Base-by-base conservation (phyloP, 2,113 vertebrate species). In the Scolopax mira region DNA sequence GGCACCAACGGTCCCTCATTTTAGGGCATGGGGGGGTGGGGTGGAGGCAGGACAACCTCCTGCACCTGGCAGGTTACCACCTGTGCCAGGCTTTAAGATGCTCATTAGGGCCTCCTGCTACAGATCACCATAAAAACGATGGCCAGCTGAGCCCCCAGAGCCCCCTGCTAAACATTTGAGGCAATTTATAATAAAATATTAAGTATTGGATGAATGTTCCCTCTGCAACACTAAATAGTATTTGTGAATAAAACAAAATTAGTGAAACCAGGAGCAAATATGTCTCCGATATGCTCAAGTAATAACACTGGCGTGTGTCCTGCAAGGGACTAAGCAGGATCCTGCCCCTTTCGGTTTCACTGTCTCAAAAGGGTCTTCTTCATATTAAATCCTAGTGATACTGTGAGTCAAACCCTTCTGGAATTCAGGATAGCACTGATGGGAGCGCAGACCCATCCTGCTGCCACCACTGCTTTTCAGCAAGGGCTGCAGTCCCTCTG, bases 401-500 rank as follows among this genome's bases (percentile, higher is more conserved):
- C n/a, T 41, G 28, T n/a, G 27, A 60, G 51, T 48, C 28, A 23
- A 66, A 28, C 24, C 39, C 69, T 62, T 66, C 28, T 52, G 78
- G 57, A 3, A 27, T 55, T 72, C 35, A 44, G 24, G 24, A 48
- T 48, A 48, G 46, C 21, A 48, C 21, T 48, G 41, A 18, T 21
- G 41, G 62, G 46, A 75, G 70, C 41, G 67, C 8, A 31, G 41
- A 41, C 15, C 28, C 24, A 5, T 46, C 19, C 48, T 18, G 8
- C 41, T 62, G 51, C n/a, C 30, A 18, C 48, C 46, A 33, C 10
- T 0, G 0, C 70, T n/a, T n/a, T 65, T 60, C 2, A 1, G 30
- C 44, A 85, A 37, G 31, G 46, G 74, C 57, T 17, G 19, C n/a
- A 10, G 48, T 23, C 54, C 41, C 28, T 37, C 49, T 31, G 11